A percentile compares a stretch with the other conserved stretches of the same genome.
These are phyloP conservation scores for Mastigias papua DNA, from an alignment of 30 jellyfish, hydroid and myxozoan genomes.

Conservation along the genomic window DNA sequence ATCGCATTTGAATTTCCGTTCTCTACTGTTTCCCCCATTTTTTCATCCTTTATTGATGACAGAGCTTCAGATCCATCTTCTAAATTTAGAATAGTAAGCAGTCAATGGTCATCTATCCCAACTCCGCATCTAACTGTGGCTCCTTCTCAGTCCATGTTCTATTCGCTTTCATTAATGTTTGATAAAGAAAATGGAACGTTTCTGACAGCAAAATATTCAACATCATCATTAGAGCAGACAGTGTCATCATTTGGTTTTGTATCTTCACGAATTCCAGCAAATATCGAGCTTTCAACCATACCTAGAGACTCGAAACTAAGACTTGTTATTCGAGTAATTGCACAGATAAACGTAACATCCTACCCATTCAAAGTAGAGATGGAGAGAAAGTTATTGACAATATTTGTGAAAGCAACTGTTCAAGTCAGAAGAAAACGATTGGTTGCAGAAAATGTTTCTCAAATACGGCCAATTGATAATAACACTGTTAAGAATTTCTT, in stretches of 20 bases:
- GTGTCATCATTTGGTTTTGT: neutral
- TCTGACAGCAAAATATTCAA: neutral
- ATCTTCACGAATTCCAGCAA: neutral
- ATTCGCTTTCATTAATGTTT: neutral
- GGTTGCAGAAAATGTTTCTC: neutral
- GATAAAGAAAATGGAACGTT: neutral
- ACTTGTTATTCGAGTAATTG: constrained; percentile 17
- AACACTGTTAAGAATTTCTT: neutral
- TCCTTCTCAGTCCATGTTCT: no score
- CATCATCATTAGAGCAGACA: neutral
- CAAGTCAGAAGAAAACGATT: constrained; percentile 11
- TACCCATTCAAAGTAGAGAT: neutral
- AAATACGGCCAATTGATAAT: neutral
- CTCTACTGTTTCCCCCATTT: no score
- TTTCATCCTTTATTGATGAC: no score
- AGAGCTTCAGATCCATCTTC: no score
- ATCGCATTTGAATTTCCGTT: no score
- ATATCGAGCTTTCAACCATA: neutral
- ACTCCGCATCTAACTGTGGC: no score
- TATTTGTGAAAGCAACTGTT: neutral
- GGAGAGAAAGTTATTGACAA: neutral
- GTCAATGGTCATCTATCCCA: no score
- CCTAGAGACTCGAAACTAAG: neutral
- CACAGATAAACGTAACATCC: neutral
- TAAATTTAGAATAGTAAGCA: no score